Evolutionary conservation across 2,797 vertebrate species (phyloP).

Genomic region (Myotis daubentonii): DNA sequence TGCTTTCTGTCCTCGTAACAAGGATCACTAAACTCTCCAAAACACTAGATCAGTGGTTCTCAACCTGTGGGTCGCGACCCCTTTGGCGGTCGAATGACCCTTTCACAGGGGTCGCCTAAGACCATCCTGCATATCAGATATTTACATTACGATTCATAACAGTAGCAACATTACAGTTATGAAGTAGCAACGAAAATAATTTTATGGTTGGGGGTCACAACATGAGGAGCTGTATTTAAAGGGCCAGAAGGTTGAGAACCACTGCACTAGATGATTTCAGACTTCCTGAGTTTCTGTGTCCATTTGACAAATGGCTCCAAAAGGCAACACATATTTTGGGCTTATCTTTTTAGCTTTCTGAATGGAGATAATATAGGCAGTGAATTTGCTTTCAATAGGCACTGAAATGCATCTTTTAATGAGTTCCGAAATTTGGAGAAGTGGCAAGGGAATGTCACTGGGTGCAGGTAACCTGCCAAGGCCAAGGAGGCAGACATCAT

Average conservation of each 20-base stretch:
- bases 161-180: too few species aligned
- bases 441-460: background rate
- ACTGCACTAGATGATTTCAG: background rate
- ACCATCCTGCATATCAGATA: too few species aligned
- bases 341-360: slow-evolving; percentile 21
- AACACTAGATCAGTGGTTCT: background rate
- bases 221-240: too few species aligned
- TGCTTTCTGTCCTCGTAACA: background rate
- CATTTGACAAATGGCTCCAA: slow-evolving; percentile 5
- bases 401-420: background rate
- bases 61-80: too few species aligned
- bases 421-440: background rate
- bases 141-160: too few species aligned
- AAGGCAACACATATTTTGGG: background rate
- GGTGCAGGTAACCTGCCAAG: background rate
- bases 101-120: too few species aligned
- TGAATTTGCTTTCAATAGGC: background rate
- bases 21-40: background rate
- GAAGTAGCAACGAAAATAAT: too few species aligned
- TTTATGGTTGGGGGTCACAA: too few species aligned
- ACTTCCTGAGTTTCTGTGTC: background rate
- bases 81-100: too few species aligned
- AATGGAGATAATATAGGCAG: background rate
- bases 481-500: background rate
- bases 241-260: too few species aligned